Percentiles rank a stretch among this genome's conserved stretches.
These are phyloP conservation scores for Varecia variegata DNA, from an alignment of 2,797 vertebrate species.

Conservation along the genomic window DNA sequence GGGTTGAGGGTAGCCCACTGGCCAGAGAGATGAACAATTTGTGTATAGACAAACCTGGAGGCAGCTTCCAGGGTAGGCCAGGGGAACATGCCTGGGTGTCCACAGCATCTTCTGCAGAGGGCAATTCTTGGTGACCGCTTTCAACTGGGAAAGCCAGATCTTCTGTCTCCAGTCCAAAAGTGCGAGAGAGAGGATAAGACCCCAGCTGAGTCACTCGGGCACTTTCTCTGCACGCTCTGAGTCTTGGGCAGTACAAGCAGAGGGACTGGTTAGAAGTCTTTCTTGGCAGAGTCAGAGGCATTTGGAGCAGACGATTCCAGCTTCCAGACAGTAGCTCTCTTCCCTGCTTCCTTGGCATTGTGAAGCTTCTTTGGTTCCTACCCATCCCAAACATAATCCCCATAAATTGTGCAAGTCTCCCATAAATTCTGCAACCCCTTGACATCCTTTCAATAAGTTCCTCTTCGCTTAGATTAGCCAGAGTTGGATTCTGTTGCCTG, in stretches of 20 bases:
- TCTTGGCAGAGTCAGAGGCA: too few species aligned
- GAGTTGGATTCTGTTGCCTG: not conserved
- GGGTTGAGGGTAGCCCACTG: not conserved
- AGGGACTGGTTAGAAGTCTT: not conserved
- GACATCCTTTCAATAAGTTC: not conserved
- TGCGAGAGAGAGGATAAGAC: too few species aligned
- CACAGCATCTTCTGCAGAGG: too few species aligned
- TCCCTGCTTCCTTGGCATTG: not conserved
- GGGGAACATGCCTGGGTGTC: accelerated
- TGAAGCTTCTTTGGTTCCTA: not conserved
- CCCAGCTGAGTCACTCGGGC: not conserved
- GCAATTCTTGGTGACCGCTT: not conserved
- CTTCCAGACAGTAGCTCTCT: not conserved
- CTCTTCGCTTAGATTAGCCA: not conserved
- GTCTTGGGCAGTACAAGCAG: not conserved
- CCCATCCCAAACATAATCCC: not conserved
- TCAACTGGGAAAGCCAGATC: not conserved
- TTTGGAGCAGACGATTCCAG: not conserved
- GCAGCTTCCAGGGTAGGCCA: not conserved
- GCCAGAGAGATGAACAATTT: not conserved
- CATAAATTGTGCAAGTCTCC: not conserved
- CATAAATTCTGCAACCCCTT: not conserved
- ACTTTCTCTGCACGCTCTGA: not conserved
- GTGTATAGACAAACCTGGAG: not conserved
- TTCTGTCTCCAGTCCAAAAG: not conserved